Evolutionary conservation across 1,140 invertebrate genomes (phyloP).

Genomic region (Drosophila mauritiana): DNA sequence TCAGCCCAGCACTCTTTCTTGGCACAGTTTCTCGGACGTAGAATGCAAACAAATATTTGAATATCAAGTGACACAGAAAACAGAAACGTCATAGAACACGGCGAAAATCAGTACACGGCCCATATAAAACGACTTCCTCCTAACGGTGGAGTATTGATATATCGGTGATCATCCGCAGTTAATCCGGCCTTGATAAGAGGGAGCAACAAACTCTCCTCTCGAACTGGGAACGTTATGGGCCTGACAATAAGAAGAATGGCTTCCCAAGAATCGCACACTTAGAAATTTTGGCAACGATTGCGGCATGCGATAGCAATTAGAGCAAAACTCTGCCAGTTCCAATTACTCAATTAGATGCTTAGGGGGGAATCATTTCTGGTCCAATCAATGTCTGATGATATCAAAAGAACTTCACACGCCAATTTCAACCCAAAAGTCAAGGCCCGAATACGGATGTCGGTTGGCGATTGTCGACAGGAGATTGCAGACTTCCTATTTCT

Average conservation of each 20-base stretch:
- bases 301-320: conserved; percentile 66
- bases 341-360: conserved; percentile 62
- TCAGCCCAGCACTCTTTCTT: conserved; percentile 41
- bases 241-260: conserved; percentile 11
- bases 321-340: conserved; percentile 43
- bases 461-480: conserved; percentile 56
- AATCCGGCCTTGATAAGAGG: conserved; percentile 47
- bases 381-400: conserved; percentile 60
- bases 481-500: conserved; percentile 70
- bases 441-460: conserved; percentile 17
- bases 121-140: conserved; percentile 59
- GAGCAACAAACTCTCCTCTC: conserved; percentile 65
- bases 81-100: neutral
- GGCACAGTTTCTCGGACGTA: conserved; percentile 58
- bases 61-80: conserved; percentile 69
- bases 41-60: conserved; percentile 70
- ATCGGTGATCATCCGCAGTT: conserved; percentile 38
- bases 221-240: conserved; percentile 17
- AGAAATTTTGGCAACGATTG: conserved; percentile 65
- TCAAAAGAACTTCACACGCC: conserved; percentile 59
- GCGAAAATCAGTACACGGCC: conserved; percentile 36
- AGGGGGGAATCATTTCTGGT: conserved; percentile 6
- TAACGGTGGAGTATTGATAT: conserved; percentile 44
- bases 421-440: conserved; percentile 17
- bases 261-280: conserved; percentile 46